phyloP scores from a whole-genome alignment of 64 coral and sea anemone genomes.

The Actinia equina region DNA sequence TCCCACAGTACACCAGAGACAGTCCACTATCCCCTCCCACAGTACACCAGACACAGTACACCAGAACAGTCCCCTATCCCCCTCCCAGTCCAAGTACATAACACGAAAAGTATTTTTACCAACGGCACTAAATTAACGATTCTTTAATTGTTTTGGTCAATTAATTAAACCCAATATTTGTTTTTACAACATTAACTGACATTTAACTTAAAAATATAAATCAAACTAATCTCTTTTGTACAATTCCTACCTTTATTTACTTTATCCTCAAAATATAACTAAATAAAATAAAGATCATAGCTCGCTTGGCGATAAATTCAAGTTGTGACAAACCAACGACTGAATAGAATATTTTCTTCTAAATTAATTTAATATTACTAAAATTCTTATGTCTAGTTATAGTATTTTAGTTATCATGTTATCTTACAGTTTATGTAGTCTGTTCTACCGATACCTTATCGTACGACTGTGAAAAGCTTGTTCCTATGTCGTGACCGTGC shows the following conservation, averaged over 20 bases:
- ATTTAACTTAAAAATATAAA: neutral
- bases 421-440: too few relatives aligned
- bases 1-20: too few relatives aligned
- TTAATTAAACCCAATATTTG: neutral
- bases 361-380: neutral
- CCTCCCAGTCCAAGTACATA: too few relatives aligned
- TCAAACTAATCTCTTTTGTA: neutral
- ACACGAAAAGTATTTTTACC: neutral
- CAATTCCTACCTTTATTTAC: neutral
- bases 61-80: too few relatives aligned
- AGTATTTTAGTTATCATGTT: too few relatives aligned
- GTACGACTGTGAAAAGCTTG: too few relatives aligned
- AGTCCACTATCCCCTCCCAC: too few relatives aligned
- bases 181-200: neutral
- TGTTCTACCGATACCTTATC: too few relatives aligned
- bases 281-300: neutral
- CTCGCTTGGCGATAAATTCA: conserved; percentile 14
- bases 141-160: neutral
- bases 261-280: neutral
- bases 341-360: neutral
- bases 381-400: neutral
- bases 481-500: too few relatives aligned
- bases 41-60: too few relatives aligned
- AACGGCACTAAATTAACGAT: neutral
- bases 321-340: neutral